phyloP scores from a whole-genome alignment of 2,113 vertebrate species.

The Parotia lawesii region DNA sequence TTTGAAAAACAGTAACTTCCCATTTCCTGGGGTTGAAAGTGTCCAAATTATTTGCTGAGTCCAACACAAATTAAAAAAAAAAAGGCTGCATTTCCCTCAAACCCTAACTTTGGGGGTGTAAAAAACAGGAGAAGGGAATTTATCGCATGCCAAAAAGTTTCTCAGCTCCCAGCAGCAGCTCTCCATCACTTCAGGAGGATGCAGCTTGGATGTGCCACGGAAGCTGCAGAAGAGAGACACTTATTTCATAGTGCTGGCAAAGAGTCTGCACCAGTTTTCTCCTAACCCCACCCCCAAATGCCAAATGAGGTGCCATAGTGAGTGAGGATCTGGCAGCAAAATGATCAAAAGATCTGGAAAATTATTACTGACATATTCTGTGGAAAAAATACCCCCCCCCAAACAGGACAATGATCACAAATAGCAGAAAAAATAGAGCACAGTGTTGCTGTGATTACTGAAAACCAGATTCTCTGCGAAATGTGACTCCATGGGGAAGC shows the following conservation, averaged over 20 bases:
- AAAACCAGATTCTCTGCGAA: neutral
- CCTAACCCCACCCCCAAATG: constrained; percentile 29
- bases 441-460: neutral
- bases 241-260: neutral
- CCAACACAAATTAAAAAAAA: neutral
- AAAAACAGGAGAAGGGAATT: neutral
- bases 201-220: neutral
- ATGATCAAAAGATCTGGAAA: constrained; percentile 2
- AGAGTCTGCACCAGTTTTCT: constrained; percentile 8
- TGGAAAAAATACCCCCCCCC: neutral
- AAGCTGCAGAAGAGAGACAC: constrained; percentile 10
- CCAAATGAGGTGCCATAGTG: neutral
- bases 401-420: neutral
- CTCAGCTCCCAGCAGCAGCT: constrained; percentile 34
- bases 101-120: neutral
- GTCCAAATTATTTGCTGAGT: neutral
- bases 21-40: neutral
- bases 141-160: constrained; percentile 44
- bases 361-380: neutral
- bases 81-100: neutral
- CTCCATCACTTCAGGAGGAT: constrained; percentile 29
- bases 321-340: neutral
- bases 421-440: neutral
- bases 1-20: neutral
- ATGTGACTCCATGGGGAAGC: neutral